Evolutionary conservation across 1,140 invertebrate species (phyloP).

Genomic region (Drosophila kohkoa): DNA sequence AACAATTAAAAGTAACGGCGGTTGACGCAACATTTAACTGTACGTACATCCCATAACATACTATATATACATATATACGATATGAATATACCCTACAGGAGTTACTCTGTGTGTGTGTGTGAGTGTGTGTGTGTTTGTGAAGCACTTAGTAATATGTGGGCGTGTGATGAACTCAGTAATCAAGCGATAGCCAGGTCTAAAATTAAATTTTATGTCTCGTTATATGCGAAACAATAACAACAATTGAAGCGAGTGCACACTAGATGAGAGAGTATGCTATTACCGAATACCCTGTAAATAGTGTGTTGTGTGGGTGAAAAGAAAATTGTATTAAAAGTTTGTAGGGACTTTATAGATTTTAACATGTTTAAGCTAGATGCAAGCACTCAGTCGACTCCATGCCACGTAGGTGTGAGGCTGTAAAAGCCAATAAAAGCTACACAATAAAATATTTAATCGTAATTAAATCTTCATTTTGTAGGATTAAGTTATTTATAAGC

Average conservation of each 20-base stretch:
- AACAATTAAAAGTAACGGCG: constrained; percentile 75
- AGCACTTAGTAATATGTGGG: constrained; percentile 19
- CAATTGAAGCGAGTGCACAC: not conserved
- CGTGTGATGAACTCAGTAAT: constrained; percentile 54
- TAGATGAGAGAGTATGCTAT: not conserved
- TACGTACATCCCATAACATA: constrained; percentile 31
- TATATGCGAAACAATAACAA: constrained; percentile 27
- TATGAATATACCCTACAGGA: not conserved
- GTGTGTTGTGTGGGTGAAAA: not conserved
- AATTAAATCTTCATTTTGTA: no score
- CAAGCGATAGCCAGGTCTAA: constrained; percentile 66
- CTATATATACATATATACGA: not conserved
- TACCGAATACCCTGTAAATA: not conserved
- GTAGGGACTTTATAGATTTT: no score
- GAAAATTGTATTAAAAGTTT: not conserved
- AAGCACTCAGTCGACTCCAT: no score
- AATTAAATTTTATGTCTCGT: constrained; percentile 72
- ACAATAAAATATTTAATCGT: no score
- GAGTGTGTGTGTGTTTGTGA: not conserved
- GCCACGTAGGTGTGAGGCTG: no score
- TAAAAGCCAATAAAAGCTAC: no score
- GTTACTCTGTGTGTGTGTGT: not conserved
- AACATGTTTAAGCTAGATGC: no score
- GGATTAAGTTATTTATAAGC: no score
- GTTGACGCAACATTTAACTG: constrained; percentile 63